These are phyloP conservation scores for Synergus laeviventris DNA, from an alignment of 2,888 invertebrate genomes.

Conservation along the genomic window DNA sequence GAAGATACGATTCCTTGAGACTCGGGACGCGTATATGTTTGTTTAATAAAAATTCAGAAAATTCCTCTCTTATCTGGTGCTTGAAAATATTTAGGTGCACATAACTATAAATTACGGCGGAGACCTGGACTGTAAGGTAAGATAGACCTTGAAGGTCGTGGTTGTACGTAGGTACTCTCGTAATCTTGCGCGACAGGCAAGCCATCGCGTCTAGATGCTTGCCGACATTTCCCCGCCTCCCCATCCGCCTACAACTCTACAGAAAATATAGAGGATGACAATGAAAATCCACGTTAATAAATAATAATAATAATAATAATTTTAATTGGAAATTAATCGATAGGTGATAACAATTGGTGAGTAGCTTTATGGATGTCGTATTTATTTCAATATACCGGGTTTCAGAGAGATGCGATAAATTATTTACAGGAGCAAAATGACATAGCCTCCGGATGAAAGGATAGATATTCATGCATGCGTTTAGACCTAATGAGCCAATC, in stretches of 20 bases:
- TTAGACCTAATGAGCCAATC: too few species aligned
- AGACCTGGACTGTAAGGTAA: conserved; percentile 15
- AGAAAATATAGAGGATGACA: background rate
- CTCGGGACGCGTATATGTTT: background rate
- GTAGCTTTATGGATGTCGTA: background rate
- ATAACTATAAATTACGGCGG: conserved; percentile 25
- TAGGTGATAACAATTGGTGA: background rate
- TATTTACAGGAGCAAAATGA: background rate
- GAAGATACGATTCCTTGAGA: background rate
- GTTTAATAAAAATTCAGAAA: conserved; percentile 5
- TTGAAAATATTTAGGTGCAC: conserved; percentile 30
- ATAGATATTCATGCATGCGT: background rate
- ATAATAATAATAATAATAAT: too few species aligned
- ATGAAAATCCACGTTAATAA: background rate
- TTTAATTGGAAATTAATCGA: background rate
- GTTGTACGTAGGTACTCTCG: conserved; percentile 20
- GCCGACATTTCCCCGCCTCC: too few species aligned
- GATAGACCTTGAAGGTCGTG: conserved; percentile 28
- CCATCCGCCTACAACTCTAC: background rate
- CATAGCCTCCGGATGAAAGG: background rate
- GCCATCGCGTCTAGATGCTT: background rate
- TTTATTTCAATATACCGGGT: background rate
- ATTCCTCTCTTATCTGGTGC: conserved; percentile 11
- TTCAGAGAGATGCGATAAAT: background rate
- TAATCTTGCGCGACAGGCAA: conserved; percentile 30